Evolutionary conservation across 2,113 vertebrate species (phyloP).

Genomic region (Heteronetta atricapilla): DNA sequence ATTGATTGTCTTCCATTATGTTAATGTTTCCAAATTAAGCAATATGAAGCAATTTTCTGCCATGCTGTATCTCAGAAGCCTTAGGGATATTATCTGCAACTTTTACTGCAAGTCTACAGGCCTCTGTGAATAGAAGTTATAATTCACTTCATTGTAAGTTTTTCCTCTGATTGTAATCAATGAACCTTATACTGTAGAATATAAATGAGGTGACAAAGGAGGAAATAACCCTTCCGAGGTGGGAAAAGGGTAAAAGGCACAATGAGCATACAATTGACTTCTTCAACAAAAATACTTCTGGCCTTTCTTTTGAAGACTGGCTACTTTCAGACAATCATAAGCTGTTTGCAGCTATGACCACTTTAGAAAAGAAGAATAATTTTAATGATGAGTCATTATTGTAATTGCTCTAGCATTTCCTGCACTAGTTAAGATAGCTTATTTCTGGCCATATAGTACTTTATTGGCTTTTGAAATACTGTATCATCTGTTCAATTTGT

Average conservation of each 20-base stretch:
- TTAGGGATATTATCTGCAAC: slow-evolving; percentile 48
- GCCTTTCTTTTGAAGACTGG: slow-evolving; percentile 12
- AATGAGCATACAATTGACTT: slow-evolving; percentile 21
- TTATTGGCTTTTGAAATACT: slow-evolving; percentile 35
- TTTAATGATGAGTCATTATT: slow-evolving; percentile 53
- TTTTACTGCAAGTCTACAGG: slow-evolving; percentile 16
- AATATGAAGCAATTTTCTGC: slow-evolving; percentile 64
- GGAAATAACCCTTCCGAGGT: slow-evolving; percentile 31
- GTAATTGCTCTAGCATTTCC: slow-evolving; percentile 47
- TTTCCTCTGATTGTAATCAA: slow-evolving; percentile 49
- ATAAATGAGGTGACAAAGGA: slow-evolving; percentile 47
- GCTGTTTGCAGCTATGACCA: slow-evolving; percentile 43
- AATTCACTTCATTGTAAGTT: slow-evolving; percentile 32
- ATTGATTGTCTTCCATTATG: slow-evolving; percentile 73
- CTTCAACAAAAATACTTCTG: slow-evolving; percentile 46
- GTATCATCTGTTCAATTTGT: slow-evolving; percentile 28
- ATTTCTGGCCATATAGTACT: slow-evolving; percentile 32
- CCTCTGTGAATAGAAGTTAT: slow-evolving; percentile 50
- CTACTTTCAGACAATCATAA: slow-evolving; percentile 29
- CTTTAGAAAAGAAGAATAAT: slow-evolving; percentile 38
- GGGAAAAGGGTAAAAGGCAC: slow-evolving; percentile 8
- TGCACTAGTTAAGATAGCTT: slow-evolving; percentile 30
- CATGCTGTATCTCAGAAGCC: slow-evolving; percentile 40
- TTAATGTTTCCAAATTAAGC: slow-evolving; percentile 72
- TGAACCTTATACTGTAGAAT: slow-evolving; percentile 21